Conservation (phyloP, 2,888 invertebrate genomes). For the Rhimphoctona megacephalus region DNA sequence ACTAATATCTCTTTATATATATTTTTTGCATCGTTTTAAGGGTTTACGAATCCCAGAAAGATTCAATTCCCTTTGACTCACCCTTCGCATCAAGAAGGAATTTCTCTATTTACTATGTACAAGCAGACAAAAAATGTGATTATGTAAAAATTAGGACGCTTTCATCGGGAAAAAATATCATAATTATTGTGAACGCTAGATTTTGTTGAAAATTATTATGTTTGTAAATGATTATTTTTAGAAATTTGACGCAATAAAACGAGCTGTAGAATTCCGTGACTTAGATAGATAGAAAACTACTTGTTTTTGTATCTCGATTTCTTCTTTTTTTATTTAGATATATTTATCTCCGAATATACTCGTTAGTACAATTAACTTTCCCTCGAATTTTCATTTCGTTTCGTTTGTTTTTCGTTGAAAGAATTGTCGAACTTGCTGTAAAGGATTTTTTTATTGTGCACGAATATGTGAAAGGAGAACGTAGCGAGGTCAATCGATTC, state of each 20-base stretch:
- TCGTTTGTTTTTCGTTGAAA: no score
- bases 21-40: slow-evolving; percentile 11
- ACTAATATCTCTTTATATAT: not conserved
- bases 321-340: not conserved
- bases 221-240: not conserved
- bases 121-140: slow-evolving; percentile 3
- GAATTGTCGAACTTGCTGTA: no score
- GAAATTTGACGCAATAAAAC: not conserved
- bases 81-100: slow-evolving; percentile 32
- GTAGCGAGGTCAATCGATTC: no score
- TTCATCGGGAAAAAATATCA: not conserved
- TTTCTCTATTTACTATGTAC: slow-evolving; percentile 27
- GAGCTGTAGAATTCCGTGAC: not conserved
- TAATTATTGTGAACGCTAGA: not conserved
- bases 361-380: no score
- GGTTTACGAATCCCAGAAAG: not conserved
- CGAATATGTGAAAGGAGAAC: no score
- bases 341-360: not conserved
- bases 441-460: no score
- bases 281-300: not conserved
- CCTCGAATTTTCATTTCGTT: no score
- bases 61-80: slow-evolving; percentile 50
- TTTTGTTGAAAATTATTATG: not conserved
- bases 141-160: not conserved
- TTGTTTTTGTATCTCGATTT: not conserved